These are phyloP conservation scores for Cetonia aurata DNA, from an alignment of 2,888 invertebrate genomes.

Conservation along the genomic window DNA sequence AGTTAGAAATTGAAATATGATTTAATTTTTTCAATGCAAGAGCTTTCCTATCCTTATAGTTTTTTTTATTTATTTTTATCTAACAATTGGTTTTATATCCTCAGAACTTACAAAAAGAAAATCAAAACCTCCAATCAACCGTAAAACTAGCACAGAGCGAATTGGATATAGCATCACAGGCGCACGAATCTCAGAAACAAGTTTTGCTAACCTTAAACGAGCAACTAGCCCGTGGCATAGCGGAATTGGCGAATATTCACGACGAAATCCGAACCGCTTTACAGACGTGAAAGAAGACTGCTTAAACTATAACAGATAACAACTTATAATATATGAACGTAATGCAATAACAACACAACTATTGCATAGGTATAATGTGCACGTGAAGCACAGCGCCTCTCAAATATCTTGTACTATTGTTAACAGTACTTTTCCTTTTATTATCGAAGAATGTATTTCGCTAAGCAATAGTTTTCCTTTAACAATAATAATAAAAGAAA, in stretches of 20 bases:
- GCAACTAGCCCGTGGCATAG: constrained; percentile 84
- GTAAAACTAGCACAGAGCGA: constrained; percentile 84
- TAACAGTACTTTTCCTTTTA: constrained; percentile 16
- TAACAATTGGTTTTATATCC: constrained; percentile 39
- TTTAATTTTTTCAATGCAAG: too few species aligned
- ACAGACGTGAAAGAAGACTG: constrained; percentile 70
- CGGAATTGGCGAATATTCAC: constrained; percentile 85
- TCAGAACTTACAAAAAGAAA: constrained; percentile 74
- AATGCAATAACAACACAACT: constrained; percentile 6
- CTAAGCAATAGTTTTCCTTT: constrained; percentile 4
- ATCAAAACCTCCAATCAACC: constrained; percentile 75
- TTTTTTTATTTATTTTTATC: background rate
- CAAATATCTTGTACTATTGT: constrained; percentile 12
- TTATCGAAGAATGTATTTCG: background rate
- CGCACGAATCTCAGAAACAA: constrained; percentile 85
- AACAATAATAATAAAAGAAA: background rate
- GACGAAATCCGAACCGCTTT: constrained; percentile 86
- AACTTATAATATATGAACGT: background rate
- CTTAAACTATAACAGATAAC: constrained; percentile 7
- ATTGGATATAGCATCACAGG: constrained; percentile 81
- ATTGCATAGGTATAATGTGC: background rate
- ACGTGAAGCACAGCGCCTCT: constrained; percentile 2
- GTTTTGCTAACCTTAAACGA: constrained; percentile 85
- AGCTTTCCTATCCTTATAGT: background rate
- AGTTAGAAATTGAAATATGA: too few species aligned